phyloP scores from a whole-genome alignment of 2,113 vertebrate genomes.

The Limanda limanda region DNA sequence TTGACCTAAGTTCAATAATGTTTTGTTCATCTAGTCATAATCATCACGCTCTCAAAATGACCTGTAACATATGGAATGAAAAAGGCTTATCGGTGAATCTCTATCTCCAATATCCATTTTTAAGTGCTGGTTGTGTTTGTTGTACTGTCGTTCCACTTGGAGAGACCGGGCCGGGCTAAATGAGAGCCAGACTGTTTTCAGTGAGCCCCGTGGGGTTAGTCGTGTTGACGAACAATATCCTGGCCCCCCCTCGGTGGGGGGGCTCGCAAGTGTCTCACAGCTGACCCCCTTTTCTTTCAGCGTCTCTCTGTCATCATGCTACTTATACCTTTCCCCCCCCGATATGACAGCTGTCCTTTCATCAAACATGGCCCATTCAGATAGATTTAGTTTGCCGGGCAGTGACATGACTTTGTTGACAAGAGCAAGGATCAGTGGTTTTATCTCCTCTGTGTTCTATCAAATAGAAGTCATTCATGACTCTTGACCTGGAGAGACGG shows the following conservation, averaged over 20 bases:
- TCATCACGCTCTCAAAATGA: conserved; percentile 6
- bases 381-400: conserved; percentile 54
- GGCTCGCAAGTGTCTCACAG: conserved; percentile 68
- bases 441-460: conserved; percentile 33
- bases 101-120: conserved; percentile 25
- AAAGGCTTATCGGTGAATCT: conserved; percentile 16
- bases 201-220: conserved; percentile 62
- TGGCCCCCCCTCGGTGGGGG: conserved; percentile 52
- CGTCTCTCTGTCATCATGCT: conserved; percentile 71
- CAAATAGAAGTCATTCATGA: background rate
- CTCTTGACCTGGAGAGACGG: conserved; percentile 2
- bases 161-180: conserved; percentile 44
- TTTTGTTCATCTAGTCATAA: conserved; percentile 2
- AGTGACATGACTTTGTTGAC: conserved; percentile 54
- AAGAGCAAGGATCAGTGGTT: conserved; percentile 39
- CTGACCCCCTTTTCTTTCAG: conserved; percentile 65
- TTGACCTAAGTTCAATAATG: background rate
- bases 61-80: background rate
- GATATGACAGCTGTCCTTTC: conserved; percentile 76
- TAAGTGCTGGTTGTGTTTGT: conserved; percentile 54
- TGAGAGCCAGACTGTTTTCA: conserved; percentile 63
- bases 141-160: conserved; percentile 31
- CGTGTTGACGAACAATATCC: conserved; percentile 76
- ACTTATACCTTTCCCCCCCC: conserved; percentile 62
- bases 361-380: conserved; percentile 61